These are phyloP conservation scores for Vannuccia rotundouncinata DNA, from an alignment of 2,888 invertebrate genomes.

Conservation along the genomic window DNA sequence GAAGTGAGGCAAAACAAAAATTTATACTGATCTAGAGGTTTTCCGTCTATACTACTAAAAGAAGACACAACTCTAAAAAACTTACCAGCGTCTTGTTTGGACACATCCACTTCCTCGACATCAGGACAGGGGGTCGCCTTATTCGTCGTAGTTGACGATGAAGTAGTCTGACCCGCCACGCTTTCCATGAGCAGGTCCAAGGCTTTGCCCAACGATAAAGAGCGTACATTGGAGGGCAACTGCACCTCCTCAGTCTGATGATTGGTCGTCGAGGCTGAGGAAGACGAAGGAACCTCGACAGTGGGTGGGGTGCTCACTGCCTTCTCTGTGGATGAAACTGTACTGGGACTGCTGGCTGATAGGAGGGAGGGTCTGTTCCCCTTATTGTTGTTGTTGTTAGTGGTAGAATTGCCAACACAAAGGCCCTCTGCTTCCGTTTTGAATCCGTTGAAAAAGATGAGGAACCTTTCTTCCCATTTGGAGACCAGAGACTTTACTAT, in stretches of 20 bases:
- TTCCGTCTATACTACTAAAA: neutral
- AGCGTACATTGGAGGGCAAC: neutral
- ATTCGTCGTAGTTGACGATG: neutral
- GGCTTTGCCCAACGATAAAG: neutral
- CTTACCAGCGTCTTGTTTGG: neutral
- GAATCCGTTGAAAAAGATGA: neutral
- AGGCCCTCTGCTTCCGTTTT: neutral
- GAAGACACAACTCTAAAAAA: neutral
- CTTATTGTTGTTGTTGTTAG: too few relatives aligned
- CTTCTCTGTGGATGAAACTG: slow-evolving; percentile 1
- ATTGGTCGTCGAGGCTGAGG: neutral
- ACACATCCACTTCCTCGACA: neutral
- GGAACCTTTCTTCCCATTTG: neutral
- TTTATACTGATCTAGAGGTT: too few relatives aligned
- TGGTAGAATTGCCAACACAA: neutral
- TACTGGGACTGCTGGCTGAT: neutral
- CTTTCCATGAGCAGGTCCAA: neutral
- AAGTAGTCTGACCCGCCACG: neutral
- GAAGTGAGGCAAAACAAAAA: too few relatives aligned
- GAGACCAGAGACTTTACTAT: neutral
- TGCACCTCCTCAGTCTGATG: neutral
- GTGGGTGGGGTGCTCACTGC: neutral
- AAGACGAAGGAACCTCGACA: neutral
- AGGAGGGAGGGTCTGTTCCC: too few relatives aligned
- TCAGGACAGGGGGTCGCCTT: neutral